phyloP scores from a whole-genome alignment of 2,888 invertebrate genomes.

The Erebia aethiops region DNA sequence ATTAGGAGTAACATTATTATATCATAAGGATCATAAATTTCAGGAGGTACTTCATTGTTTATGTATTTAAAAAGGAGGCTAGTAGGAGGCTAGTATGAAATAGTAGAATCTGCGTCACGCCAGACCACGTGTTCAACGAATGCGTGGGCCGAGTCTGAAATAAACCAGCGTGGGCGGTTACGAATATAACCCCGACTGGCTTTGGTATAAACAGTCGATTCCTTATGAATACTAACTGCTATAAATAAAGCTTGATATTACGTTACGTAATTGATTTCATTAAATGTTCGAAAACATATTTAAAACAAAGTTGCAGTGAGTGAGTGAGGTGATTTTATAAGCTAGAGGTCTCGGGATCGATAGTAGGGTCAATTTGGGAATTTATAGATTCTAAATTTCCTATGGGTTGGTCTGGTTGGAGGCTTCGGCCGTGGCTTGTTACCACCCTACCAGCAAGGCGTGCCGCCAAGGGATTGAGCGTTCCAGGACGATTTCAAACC shows the following conservation, averaged over 20 bases:
- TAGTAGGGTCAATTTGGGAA: too few relatives aligned
- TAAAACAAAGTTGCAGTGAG: too few relatives aligned
- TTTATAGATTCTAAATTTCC: too few relatives aligned
- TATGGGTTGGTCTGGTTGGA: too few relatives aligned
- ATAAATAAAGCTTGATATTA: too few relatives aligned
- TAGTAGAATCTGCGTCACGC: slow-evolving; percentile 21
- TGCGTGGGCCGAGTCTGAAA: slow-evolving; percentile 39
- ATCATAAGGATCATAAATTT: not conserved
- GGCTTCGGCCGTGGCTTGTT: not conserved
- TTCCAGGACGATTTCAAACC: not conserved
- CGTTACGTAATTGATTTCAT: too few relatives aligned
- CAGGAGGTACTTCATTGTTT: too few relatives aligned
- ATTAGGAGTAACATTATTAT: too few relatives aligned
- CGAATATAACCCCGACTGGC: slow-evolving; percentile 27
- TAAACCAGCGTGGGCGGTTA: slow-evolving; percentile 36
- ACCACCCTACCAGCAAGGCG: not conserved
- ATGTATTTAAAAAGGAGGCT: too few relatives aligned
- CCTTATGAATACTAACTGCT: not conserved
- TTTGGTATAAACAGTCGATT: not conserved
- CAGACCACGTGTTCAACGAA: slow-evolving; percentile 35
- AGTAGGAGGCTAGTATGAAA: not conserved
- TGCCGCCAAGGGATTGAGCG: not conserved
- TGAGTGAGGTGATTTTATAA: too few relatives aligned
- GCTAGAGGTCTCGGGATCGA: too few relatives aligned
- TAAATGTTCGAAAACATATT: too few relatives aligned